Conservation (phyloP, 2,888 invertebrate species). For the Halocaridina rubra region DNA sequence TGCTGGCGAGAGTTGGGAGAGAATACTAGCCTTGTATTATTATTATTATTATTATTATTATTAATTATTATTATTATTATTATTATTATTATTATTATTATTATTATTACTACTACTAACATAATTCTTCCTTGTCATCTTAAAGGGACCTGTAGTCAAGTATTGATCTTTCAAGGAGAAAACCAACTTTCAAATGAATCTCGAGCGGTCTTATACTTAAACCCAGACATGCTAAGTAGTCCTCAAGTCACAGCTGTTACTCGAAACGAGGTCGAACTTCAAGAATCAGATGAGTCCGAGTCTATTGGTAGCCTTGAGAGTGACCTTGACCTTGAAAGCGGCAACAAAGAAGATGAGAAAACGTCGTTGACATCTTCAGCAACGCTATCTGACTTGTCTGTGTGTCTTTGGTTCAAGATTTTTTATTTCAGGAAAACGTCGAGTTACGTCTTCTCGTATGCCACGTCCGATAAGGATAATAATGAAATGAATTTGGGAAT, state of each 20-base stretch:
- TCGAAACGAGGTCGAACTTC: too few relatives aligned
- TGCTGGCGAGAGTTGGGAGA: too few relatives aligned
- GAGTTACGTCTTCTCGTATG: neutral
- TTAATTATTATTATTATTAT: too few relatives aligned
- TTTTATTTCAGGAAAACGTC: neutral
- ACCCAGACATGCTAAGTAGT: neutral
- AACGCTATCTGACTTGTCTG: neutral
- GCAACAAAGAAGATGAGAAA: too few relatives aligned
- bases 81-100: too few relatives aligned
- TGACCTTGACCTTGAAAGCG: too few relatives aligned
- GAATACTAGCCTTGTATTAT: too few relatives aligned
- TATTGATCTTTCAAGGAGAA: neutral
- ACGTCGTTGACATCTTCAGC: too few relatives aligned
- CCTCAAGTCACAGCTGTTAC: neutral
- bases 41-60: too few relatives aligned
- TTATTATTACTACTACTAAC: too few relatives aligned
- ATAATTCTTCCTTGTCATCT: neutral
- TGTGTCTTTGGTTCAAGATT: neutral
- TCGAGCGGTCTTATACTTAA: neutral
- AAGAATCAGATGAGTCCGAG: too few relatives aligned
- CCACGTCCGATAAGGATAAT: neutral
- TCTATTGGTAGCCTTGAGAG: too few relatives aligned
- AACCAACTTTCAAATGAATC: neutral
- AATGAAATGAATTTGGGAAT: neutral
- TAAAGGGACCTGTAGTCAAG: neutral